Evolutionary conservation across 2,888 invertebrate species (phyloP).

Genomic region (Acanthoscelides obtectus): DNA sequence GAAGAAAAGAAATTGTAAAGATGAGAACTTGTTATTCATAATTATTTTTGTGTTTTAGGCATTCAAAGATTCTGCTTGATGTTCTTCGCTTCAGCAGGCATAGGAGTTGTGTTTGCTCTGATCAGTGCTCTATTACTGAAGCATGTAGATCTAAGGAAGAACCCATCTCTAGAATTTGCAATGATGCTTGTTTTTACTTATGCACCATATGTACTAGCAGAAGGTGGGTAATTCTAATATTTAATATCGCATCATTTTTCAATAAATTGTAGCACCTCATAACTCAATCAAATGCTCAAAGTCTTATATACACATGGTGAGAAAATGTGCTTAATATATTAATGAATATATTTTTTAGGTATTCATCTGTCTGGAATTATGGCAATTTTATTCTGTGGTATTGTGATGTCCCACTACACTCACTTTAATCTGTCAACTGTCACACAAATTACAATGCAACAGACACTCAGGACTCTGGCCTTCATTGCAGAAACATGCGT

Average conservation of each 20-base stretch:
- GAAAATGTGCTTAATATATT: too few relatives aligned
- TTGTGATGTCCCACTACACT: constrained; percentile 99
- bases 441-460: constrained; percentile 99
- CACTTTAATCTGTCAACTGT: constrained; percentile 97
- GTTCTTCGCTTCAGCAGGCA: constrained; percentile 98
- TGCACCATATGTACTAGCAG: constrained; percentile 96
- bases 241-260: too few relatives aligned
- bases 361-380: constrained; percentile 77
- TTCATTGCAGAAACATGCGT: constrained; percentile 99
- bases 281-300: too few relatives aligned
- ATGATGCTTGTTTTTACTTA: constrained; percentile 99
- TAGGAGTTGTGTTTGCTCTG: constrained; percentile 92
- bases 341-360: too few relatives aligned
- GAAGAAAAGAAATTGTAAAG: too few relatives aligned
- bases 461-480: constrained; percentile 94
- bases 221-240: constrained; percentile 52
- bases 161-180: constrained; percentile 97
- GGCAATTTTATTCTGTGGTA: constrained; percentile 98
- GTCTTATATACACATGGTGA: too few relatives aligned
- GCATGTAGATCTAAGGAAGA: constrained; percentile 92
- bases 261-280: too few relatives aligned
- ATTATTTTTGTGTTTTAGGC: constrained; percentile 47
- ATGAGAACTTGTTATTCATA: too few relatives aligned
- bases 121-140: constrained; percentile 89
- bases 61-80: constrained; percentile 89